Evolutionary conservation across 2,888 invertebrate species (phyloP), one percentile per base, ranked within the genome.

Genomic region (Serrognathus titanus): DNA sequence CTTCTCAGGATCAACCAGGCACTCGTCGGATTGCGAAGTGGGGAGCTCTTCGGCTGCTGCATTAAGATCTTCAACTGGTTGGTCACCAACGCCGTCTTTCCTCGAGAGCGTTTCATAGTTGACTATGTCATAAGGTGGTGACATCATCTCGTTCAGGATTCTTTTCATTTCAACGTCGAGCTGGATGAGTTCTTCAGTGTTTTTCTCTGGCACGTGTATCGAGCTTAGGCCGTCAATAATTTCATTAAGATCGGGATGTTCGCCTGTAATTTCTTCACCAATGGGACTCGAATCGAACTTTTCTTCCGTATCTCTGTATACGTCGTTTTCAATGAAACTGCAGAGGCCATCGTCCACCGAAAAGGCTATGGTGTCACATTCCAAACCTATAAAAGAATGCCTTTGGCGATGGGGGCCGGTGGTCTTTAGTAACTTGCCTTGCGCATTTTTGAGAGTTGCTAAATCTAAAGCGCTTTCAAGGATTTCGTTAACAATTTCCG

Each of bases 21-120:
- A 75, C 10, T 68, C 71, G 43, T 68, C 65, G 4, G 78, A 69
- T 51, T 80, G 80, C 20, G 69, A 59, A 9, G 70, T 55, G 60
- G 80, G 80, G 2, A 79, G 80, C 11, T 73, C 69, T 2, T 77
- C 74, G 54, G 80, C 80, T 2, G 51, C 51, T n/a, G 31, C n/a
- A 8, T 37, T 43, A 3, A 41, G 10, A 20, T 55, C 55, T 78
- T 67, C 61, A 75, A 71, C 37, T 77, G 63, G 16, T 79, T 75
- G 45, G 78, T 80, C 63, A 0, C 79, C 77, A 1, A 81, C 80
- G 55, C 77, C 77, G 20, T 78, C 75, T 5, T 81, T 81, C 0
- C 40, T 45, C 0, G 58, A 0, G 0, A 10, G 8, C 0, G 65
- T 69, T 0, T 67, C 59, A 62, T 81, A 81, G 10, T 80, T 80